Percentiles rank a stretch among this genome's conserved stretches.
Evolutionary conservation across 2,113 vertebrate species (phyloP).

Genomic region (Trinectes maculatus): DNA sequence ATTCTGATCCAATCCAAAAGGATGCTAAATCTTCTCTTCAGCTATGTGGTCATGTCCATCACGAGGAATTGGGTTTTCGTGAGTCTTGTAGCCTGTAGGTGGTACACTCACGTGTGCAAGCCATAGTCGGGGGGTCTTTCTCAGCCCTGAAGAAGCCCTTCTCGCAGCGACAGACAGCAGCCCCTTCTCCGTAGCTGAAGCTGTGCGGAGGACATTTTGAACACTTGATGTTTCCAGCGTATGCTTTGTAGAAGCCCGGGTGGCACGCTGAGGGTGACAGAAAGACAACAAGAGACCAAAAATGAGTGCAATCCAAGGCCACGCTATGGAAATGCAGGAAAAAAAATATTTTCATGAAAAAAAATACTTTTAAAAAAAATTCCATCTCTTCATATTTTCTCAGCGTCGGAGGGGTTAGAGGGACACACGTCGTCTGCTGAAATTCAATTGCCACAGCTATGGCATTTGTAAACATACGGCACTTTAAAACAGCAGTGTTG

Average conservation of each 20-base stretch:
- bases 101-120: conserved; percentile 91
- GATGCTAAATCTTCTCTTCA: too few species aligned
- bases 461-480: neutral
- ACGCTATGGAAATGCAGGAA: too few species aligned
- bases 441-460: neutral
- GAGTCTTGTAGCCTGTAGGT: too few species aligned
- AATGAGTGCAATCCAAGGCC: conserved; percentile 20
- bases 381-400: neutral
- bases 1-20: too few species aligned
- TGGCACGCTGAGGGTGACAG: conserved; percentile 85
- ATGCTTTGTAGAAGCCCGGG: conserved; percentile 94
- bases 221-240: conserved; percentile 93
- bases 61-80: too few species aligned
- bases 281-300: conserved; percentile 19
- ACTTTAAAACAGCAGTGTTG: neutral
- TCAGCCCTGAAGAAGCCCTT: conserved; percentile 91
- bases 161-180: conserved; percentile 91
- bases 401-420: neutral
- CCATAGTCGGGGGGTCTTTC: conserved; percentile 95
- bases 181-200: conserved; percentile 87
- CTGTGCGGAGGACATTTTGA: conserved; percentile 95
- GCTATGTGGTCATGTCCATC: too few species aligned
- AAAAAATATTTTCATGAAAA: too few species aligned
- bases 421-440: neutral
- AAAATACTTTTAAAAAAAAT: too few species aligned